phyloP scores from a whole-genome alignment of 37 sponge, comb jelly and placozoan genomes.

The Halisarca cf. caerulea region DNA sequence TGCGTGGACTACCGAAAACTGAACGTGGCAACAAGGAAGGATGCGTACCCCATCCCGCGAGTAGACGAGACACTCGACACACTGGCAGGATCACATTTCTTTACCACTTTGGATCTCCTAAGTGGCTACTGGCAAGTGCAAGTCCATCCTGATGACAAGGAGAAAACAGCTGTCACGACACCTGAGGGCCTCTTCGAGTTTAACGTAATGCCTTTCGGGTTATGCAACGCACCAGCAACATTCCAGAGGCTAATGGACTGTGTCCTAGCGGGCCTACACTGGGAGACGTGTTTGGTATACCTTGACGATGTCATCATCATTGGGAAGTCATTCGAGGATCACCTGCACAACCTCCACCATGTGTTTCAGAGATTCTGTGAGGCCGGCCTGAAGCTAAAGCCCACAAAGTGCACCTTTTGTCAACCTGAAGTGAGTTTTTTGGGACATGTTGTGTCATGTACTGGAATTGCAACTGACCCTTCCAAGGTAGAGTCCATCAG shows the following conservation, averaged over 20 bases:
- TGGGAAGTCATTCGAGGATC: too few species aligned
- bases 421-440: constrained; percentile 16
- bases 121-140: constrained; percentile 35
- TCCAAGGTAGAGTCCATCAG: constrained; percentile 8
- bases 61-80: constrained; percentile 17
- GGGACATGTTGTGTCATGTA: constrained; percentile 33
- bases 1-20: constrained; percentile 29
- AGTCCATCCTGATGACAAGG: background rate
- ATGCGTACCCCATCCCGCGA: constrained; percentile 23
- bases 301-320: constrained; percentile 34
- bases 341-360: too few species aligned
- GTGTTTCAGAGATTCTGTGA: too few species aligned
- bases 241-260: constrained; percentile 49
- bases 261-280: constrained; percentile 37
- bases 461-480: constrained; percentile 27
- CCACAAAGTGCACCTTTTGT: constrained; percentile 32
- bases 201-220: constrained; percentile 51
- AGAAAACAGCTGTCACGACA: too few species aligned
- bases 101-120: constrained; percentile 18
- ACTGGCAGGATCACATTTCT: background rate
- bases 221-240: constrained; percentile 47
- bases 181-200: too few species aligned
- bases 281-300: constrained; percentile 38
- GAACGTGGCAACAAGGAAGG: constrained; percentile 23
- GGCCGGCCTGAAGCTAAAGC: too few species aligned